phyloP scores from a whole-genome alignment of 2,113 vertebrate genomes.

The Daubentonia madagascariensis region DNA sequence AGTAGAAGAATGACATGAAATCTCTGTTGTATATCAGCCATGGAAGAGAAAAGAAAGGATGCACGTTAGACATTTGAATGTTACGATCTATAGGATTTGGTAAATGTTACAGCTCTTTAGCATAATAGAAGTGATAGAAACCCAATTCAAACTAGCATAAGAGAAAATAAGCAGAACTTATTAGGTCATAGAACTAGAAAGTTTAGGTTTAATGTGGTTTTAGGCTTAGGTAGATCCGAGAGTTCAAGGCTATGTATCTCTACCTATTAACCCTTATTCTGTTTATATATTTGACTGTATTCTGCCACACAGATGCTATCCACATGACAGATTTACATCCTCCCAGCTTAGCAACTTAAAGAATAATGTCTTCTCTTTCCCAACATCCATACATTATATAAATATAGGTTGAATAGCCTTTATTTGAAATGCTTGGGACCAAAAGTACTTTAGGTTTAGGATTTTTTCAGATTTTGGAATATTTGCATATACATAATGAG shows the following conservation, averaged over 20 bases:
- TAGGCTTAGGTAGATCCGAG: not conserved
- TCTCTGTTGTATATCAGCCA: not conserved
- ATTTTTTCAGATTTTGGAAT: not conserved
- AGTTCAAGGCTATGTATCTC: not conserved
- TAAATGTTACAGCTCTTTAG: not conserved
- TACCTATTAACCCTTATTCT: not conserved
- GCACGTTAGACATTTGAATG: not conserved
- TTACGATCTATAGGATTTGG: not conserved
- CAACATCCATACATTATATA: not conserved
- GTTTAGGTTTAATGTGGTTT: not conserved
- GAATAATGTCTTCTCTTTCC: not conserved
- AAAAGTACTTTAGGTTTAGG: not conserved
- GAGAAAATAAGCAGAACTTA: not conserved
- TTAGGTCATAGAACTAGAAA: not conserved
- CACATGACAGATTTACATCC: not conserved
- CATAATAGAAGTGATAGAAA: not conserved
- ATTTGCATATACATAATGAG: not conserved
- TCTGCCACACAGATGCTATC: not conserved
- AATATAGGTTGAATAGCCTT: not conserved
- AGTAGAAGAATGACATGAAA: not conserved
- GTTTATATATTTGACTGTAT: not conserved
- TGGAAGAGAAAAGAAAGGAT: not conserved
- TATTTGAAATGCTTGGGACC: not conserved
- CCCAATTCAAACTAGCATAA: not conserved
- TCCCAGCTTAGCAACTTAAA: not conserved